Evolutionary conservation across 2,113 vertebrate species (phyloP).

Genomic region (Syrrhaptes paradoxus): DNA sequence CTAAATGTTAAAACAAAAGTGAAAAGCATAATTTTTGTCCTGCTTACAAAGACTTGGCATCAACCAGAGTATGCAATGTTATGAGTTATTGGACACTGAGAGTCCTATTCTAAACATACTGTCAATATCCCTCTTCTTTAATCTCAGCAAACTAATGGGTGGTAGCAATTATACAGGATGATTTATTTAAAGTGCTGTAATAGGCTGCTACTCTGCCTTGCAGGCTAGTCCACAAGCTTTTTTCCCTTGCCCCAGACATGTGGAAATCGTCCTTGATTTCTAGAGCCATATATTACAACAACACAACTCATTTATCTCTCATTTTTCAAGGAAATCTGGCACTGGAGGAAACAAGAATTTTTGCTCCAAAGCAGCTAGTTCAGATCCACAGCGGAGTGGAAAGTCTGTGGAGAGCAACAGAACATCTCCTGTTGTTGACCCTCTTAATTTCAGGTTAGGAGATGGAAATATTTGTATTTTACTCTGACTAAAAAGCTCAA

Average conservation of each 20-base stretch:
- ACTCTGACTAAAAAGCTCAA: background rate
- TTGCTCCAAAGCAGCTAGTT: background rate
- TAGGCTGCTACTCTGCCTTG: slow-evolving; percentile 37
- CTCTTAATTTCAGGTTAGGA: background rate
- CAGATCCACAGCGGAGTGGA: background rate
- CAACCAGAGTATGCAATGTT: background rate
- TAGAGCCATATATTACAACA: background rate
- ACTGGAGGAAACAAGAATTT: background rate
- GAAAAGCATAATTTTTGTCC: background rate
- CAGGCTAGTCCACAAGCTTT: slow-evolving; percentile 23
- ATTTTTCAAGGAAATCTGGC: background rate
- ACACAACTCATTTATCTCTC: background rate
- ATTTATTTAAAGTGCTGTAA: slow-evolving; percentile 69
- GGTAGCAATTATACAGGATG: slow-evolving; percentile 60
- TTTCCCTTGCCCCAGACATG: slow-evolving; percentile 3
- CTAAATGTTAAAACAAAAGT: background rate
- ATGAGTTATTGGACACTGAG: background rate
- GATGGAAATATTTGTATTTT: background rate
- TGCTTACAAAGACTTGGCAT: slow-evolving; percentile 46
- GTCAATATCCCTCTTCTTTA: slow-evolving; percentile 67
- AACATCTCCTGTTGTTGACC: background rate
- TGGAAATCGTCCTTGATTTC: slow-evolving; percentile 24
- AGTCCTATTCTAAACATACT: slow-evolving; percentile 51
- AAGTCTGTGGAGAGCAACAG: background rate
- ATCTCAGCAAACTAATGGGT: slow-evolving; percentile 68